Base-by-base conservation (phyloP, 2,113 vertebrate species). In the Alectura lathami region DNA sequence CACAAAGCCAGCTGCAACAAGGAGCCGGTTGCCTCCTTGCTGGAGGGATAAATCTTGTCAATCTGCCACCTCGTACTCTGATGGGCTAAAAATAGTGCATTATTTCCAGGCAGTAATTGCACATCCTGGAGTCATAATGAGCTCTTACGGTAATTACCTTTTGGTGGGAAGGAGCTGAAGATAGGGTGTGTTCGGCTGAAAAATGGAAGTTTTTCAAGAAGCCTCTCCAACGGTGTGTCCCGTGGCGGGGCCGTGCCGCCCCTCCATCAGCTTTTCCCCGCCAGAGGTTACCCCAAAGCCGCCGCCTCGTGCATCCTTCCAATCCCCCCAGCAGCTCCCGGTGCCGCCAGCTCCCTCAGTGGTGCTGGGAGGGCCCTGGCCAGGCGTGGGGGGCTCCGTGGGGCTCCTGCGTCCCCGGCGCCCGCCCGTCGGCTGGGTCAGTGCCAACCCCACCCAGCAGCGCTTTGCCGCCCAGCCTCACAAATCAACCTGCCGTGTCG, bases 61-160 rank as follows among this genome's bases (percentile, higher is more conserved):
- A 48, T 66, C 91, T 82, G 74, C 57, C 57, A 5, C 89, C 38
- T 85, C 51, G 69, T 68, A 34, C 89, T 79, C 89, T 3, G 59
- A 8, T 0, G 21, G 9, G 29, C 91, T 96, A 94, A 96, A 94
- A 96, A 95, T 89, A 96, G 89, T 2, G 9, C 81, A 2, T 59
- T 38, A 74, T 77, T 92, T 86, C 74, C 95, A 91, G 93, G 93
- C 96, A 91, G 84, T 86, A 83, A 86, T 83, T 48, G 82, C 87
- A 89, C 94, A 88, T 92, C 82, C 93, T 63, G 89, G 1, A 48
- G 86, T 4, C 26, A 0, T 83, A 77, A 97, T 11, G 93, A 97
- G 94, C 91, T 91, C 95, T 67, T 87, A 21, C 69, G 95, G 93
- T 96, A 91, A 97, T 97, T 95, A 96, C 89, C 84, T 83, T 94